These are phyloP conservation scores for Balearica regulorum DNA, from an alignment of 2,797 vertebrate genomes.

Conservation along the genomic window DNA sequence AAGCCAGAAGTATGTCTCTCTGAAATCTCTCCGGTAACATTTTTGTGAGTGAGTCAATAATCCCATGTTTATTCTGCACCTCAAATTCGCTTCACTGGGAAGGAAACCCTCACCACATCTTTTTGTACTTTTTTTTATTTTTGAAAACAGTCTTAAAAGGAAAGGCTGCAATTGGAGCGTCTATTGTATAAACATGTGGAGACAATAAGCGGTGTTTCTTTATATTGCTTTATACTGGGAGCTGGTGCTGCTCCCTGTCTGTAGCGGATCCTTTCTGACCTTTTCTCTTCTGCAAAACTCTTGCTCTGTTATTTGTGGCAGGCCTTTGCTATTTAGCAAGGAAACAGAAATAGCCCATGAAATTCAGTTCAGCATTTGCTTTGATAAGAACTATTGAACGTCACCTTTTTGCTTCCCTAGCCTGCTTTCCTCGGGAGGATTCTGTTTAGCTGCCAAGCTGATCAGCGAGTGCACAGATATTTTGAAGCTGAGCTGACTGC, in stretches of 20 bases:
- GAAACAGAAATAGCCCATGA: constrained; percentile 54
- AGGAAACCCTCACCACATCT: constrained; percentile 23
- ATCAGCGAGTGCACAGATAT: not conserved
- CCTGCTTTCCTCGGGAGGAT: not conserved
- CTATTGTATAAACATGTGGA: constrained; percentile 7
- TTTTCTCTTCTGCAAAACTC: constrained; percentile 15
- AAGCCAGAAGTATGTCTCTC: not conserved
- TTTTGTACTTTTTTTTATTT: not conserved
- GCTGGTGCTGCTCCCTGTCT: not conserved
- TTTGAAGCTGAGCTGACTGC: constrained; percentile 13
- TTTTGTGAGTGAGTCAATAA: constrained; percentile 45
- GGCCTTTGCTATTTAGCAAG: constrained; percentile 40
- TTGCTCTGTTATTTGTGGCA: constrained; percentile 31
- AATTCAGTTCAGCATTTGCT: constrained; percentile 48
- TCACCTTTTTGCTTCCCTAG: constrained; percentile 31
- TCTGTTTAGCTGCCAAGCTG: constrained; percentile 17
- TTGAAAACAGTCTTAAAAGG: constrained; percentile 6
- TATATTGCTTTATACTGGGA: not conserved
- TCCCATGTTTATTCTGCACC: constrained; percentile 36
- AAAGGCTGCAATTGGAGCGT: not conserved
- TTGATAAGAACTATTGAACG: not conserved
- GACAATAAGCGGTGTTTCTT: not conserved
- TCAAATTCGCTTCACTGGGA: not conserved
- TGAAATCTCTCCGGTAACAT: constrained; percentile 14
- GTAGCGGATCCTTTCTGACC: constrained; percentile 21